Evolutionary conservation across 2,888 invertebrate species (phyloP).

Genomic region (Mellilla xanthometata): DNA sequence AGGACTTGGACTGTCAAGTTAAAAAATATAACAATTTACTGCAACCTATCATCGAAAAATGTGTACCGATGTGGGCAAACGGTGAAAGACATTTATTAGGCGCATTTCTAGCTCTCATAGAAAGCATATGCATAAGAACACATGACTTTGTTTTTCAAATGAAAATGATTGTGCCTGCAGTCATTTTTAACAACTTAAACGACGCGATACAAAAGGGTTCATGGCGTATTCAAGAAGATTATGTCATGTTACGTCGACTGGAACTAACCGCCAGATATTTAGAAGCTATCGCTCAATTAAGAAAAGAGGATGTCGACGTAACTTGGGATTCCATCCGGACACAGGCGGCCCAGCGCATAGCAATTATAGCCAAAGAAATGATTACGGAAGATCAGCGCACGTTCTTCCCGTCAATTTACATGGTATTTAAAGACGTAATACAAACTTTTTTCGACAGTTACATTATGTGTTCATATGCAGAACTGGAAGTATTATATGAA

Average conservation of each 20-base stretch:
- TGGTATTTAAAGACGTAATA: constrained; percentile 1
- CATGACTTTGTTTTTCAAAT: constrained; percentile 1
- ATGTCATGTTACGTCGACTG: constrained; percentile 5
- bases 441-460: not conserved
- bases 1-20: constrained; percentile 5
- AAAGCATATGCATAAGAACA: not conserved
- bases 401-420: constrained; percentile 6
- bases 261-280: constrained; percentile 3
- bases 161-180: constrained; percentile 2
- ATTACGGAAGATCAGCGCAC: not conserved
- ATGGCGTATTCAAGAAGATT: constrained; percentile 2
- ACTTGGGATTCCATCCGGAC: constrained; percentile 1
- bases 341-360: not conserved
- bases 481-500: constrained; percentile 1
- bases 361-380: not conserved
- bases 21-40: constrained; percentile 5
- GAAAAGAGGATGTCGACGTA: not conserved
- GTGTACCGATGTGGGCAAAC: constrained; percentile 2
- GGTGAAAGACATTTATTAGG: not conserved
- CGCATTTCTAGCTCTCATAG: not conserved
- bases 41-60: constrained; percentile 3
- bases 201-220: not conserved
- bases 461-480: not conserved
- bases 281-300: not conserved
- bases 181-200: not conserved